phyloP scores from a whole-genome alignment of 2,888 invertebrate genomes.

The Oscheius myriophilus region DNA sequence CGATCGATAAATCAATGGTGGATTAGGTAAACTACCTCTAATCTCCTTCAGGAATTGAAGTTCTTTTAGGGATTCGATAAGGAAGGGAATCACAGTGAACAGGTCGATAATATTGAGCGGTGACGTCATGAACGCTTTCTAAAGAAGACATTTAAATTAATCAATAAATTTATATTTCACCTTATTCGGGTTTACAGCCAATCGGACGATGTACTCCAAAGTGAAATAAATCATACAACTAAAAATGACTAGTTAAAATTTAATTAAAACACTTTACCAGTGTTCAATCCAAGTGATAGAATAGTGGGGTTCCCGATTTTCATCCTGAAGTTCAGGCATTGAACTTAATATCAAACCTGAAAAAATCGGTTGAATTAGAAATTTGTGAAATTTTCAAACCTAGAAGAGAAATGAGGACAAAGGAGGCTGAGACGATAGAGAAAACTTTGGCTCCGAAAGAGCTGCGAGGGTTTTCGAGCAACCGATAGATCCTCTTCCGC shows the following conservation, averaged over 20 bases:
- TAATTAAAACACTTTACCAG: constrained; percentile 24
- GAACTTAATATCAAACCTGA: constrained; percentile 64
- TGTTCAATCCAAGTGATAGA: constrained; percentile 40
- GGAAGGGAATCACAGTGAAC: constrained; percentile 61
- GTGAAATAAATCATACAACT: constrained; percentile 69
- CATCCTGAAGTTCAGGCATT: constrained; percentile 66
- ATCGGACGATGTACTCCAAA: constrained; percentile 62
- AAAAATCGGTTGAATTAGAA: too few species aligned
- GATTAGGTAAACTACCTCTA: constrained; percentile 39
- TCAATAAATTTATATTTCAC: constrained; percentile 6
- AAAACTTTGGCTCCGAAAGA: constrained; percentile 63
- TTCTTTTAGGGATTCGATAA: constrained; percentile 57
- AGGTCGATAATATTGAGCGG: constrained; percentile 68
- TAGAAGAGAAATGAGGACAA: constrained; percentile 64
- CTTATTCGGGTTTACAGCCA: constrained; percentile 62
- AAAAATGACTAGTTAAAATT: constrained; percentile 25
- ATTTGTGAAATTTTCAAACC: constrained; percentile 41
- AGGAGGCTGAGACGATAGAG: constrained; percentile 64
- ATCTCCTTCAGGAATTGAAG: constrained; percentile 58
- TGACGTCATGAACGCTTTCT: constrained; percentile 58
- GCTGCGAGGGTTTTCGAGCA: constrained; percentile 67
- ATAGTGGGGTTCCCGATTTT: constrained; percentile 56
- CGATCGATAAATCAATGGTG: neutral
- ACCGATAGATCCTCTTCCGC: constrained; percentile 38
- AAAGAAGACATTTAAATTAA: constrained; percentile 10